These are phyloP conservation scores for Cercopithecus mona DNA, from an alignment of 2,113 vertebrate genomes.

Conservation along the genomic window DNA sequence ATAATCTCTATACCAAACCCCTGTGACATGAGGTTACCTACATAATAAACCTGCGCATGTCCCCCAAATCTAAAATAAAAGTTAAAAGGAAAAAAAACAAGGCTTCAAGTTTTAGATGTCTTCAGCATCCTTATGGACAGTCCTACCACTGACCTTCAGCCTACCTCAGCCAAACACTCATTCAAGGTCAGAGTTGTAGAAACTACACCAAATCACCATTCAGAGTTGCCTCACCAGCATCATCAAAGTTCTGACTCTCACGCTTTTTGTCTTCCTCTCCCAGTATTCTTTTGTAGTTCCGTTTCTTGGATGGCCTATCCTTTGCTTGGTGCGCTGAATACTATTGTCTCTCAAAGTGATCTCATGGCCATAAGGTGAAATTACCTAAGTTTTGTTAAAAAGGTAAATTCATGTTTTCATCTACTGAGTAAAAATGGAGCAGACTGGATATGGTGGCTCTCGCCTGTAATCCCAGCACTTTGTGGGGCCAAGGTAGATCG, in stretches of 20 bases:
- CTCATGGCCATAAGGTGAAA: not conserved
- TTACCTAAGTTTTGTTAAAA: not conserved
- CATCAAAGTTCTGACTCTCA: not conserved
- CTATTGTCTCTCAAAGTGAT: not conserved
- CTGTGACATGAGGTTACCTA: no score
- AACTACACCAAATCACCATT: not conserved
- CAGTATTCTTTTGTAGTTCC: not conserved
- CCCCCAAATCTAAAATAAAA: no score
- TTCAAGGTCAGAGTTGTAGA: not conserved
- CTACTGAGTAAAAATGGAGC: not conserved
- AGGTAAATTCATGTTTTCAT: not conserved
- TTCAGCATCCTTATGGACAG: not conserved
- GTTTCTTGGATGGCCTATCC: not conserved
- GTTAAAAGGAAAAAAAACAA: not conserved
- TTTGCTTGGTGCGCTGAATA: not conserved
- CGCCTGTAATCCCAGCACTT: no score
- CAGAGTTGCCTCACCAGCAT: not conserved
- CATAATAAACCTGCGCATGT: no score
- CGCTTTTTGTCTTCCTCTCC: not conserved
- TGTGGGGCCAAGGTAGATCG: no score
- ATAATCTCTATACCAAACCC: no score
- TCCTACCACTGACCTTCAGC: not conserved
- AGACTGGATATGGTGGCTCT: no score
- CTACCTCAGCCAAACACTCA: not conserved
- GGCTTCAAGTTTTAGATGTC: not conserved